Evolutionary conservation across 1,140 invertebrate genomes (phyloP).

Genomic region (Aphaenogaster ashmeadi): DNA sequence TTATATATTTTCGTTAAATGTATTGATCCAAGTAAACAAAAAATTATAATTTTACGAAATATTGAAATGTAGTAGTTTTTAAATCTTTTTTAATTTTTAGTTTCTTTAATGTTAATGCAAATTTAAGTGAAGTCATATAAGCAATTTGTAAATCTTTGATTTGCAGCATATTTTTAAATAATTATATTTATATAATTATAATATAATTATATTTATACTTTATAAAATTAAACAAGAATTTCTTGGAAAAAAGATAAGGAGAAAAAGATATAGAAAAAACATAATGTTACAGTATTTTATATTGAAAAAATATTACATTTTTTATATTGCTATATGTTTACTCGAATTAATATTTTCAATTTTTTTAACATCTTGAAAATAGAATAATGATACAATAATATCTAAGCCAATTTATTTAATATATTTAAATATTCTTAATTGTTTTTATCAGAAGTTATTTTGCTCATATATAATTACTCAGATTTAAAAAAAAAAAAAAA

Average conservation of each 20-base stretch:
- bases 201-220: not conserved
- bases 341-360: not conserved
- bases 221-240: not conserved
- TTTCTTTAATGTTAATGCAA: not conserved
- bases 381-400: not conserved
- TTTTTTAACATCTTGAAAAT: not conserved
- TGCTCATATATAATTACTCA: not conserved
- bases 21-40: not conserved
- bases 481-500: not conserved
- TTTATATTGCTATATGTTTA: not conserved
- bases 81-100: not conserved
- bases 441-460: not conserved
- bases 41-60: constrained; percentile 7
- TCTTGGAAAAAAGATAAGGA: not conserved
- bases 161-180: not conserved
- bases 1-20: constrained; percentile 18
- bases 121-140: not conserved
- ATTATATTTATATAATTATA: not conserved
- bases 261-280: not conserved
- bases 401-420: not conserved
- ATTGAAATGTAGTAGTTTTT: not conserved
- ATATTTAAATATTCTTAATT: not conserved
- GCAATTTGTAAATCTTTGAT: not conserved
- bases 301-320: not conserved
- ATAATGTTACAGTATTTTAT: not conserved